Conservation (phyloP, 2,888 invertebrate species). For the Polyommatus iphigenia region DNA sequence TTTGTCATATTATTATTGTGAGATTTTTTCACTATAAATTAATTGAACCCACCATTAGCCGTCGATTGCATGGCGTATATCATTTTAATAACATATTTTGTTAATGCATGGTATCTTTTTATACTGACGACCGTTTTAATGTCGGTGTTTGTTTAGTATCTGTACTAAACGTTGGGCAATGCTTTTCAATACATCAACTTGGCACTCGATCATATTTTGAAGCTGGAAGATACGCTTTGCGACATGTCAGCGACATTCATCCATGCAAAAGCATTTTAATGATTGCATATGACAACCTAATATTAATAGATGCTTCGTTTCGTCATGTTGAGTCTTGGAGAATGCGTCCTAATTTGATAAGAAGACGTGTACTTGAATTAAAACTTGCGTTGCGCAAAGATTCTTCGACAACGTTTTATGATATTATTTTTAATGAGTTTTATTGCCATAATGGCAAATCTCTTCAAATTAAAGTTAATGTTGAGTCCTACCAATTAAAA, state of each 20-base stretch:
- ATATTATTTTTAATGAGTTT: neutral
- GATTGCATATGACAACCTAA: slow-evolving; percentile 2
- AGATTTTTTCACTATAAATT: slow-evolving; percentile 48
- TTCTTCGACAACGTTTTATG: neutral
- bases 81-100: slow-evolving; percentile 30
- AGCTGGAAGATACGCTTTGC: slow-evolving; percentile 30
- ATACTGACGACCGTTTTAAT: slow-evolving; percentile 12
- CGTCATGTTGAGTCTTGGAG: slow-evolving; percentile 9
- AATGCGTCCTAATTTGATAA: slow-evolving; percentile 30
- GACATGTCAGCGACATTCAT: slow-evolving; percentile 27
- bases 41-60: slow-evolving; percentile 29
- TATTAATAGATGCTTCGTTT: slow-evolving; percentile 26
- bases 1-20: slow-evolving; percentile 48
- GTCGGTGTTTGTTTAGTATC: slow-evolving; percentile 15
- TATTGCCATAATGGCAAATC: neutral
- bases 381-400: slow-evolving; percentile 25
- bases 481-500: slow-evolving; percentile 50
- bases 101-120: slow-evolving; percentile 23
- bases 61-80: slow-evolving; percentile 11
- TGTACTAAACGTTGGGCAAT: slow-evolving; percentile 7
- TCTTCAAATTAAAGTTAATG: neutral
- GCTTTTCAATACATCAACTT: slow-evolving; percentile 46
- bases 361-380: slow-evolving; percentile 25
- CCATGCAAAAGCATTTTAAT: slow-evolving; percentile 25
- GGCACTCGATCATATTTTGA: slow-evolving; percentile 54